Percentiles rank a stretch among this genome's conserved stretches.
phyloP scores from a whole-genome alignment of 2,888 invertebrate genomes.

The Sturmia bella region DNA sequence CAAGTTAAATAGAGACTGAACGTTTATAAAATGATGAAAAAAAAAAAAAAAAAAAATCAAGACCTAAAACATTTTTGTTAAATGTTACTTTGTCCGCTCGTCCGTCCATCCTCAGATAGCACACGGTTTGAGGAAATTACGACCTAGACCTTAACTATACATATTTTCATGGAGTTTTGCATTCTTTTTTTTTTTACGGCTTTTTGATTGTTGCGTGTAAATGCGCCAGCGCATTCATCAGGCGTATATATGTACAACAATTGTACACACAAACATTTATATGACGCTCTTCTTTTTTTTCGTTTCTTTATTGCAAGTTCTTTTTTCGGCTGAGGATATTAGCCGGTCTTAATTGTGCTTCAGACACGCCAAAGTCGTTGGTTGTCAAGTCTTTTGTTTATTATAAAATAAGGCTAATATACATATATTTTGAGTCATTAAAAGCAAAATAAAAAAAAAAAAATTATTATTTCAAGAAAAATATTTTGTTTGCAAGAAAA shows the following conservation, averaged over 20 bases:
- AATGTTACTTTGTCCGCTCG: slow-evolving; percentile 25
- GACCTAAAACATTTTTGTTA: slow-evolving; percentile 38
- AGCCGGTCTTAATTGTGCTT: slow-evolving; percentile 56
- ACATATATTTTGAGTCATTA: slow-evolving; percentile 46
- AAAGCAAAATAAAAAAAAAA: not conserved
- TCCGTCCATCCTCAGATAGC: no score
- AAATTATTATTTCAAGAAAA: slow-evolving; percentile 7
- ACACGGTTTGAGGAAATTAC: slow-evolving; percentile 51
- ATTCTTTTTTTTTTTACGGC: slow-evolving; percentile 32
- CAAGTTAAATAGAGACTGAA: not conserved
- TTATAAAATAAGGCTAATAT: slow-evolving; percentile 56
- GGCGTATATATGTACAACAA: no score
- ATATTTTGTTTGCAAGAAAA: not conserved
- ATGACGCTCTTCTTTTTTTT: not conserved
- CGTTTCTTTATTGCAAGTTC: not conserved
- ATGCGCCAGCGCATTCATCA: slow-evolving; percentile 58
- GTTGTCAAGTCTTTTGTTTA: slow-evolving; percentile 63
- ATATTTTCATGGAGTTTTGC: slow-evolving; percentile 44
- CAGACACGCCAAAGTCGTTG: slow-evolving; percentile 63
- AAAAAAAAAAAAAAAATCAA: slow-evolving; percentile 49
- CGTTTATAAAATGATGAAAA: not conserved
- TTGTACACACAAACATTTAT: not conserved
- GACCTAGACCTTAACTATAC: slow-evolving; percentile 65
- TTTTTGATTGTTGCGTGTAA: slow-evolving; percentile 53
- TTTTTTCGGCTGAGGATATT: slow-evolving; percentile 45